phyloP scores from a whole-genome alignment of 2,113 vertebrate species.

The Taurulus bubalis region DNA sequence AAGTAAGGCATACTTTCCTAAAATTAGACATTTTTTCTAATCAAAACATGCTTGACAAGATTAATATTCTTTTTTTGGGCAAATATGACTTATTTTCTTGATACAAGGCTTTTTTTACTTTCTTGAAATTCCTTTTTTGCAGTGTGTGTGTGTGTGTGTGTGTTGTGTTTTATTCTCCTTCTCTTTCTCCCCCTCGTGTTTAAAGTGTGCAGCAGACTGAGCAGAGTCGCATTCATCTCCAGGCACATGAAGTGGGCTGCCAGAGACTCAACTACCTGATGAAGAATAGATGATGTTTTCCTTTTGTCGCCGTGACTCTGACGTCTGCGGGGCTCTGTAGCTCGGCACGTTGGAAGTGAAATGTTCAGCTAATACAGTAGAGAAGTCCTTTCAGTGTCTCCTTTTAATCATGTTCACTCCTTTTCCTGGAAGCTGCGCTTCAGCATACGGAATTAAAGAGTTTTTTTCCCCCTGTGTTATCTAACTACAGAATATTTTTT shows the following conservation, averaged over 20 bases:
- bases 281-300: conserved; percentile 65
- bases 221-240: conserved; percentile 61
- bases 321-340: conserved; percentile 20
- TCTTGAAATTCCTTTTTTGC: no score
- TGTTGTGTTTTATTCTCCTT: neutral
- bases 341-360: conserved; percentile 37
- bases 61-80: no score
- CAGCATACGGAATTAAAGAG: neutral
- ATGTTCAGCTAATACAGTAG: neutral
- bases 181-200: conserved; percentile 28
- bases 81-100: no score
- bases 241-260: conserved; percentile 51
- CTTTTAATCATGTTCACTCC: neutral
- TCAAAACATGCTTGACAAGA: no score
- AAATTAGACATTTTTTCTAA: no score
- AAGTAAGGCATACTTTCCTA: no score
- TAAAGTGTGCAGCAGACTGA: conserved; percentile 50
- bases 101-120: no score
- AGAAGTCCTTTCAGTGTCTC: conserved; percentile 3
- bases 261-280: conserved; percentile 53
- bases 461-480: neutral
- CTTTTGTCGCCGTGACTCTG: conserved; percentile 43
- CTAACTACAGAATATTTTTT: neutral
- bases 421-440: neutral
- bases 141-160: conserved; percentile 10